These are phyloP conservation scores for Argyresthia goedartella DNA, from an alignment of 2,888 invertebrate species.

Conservation along the genomic window DNA sequence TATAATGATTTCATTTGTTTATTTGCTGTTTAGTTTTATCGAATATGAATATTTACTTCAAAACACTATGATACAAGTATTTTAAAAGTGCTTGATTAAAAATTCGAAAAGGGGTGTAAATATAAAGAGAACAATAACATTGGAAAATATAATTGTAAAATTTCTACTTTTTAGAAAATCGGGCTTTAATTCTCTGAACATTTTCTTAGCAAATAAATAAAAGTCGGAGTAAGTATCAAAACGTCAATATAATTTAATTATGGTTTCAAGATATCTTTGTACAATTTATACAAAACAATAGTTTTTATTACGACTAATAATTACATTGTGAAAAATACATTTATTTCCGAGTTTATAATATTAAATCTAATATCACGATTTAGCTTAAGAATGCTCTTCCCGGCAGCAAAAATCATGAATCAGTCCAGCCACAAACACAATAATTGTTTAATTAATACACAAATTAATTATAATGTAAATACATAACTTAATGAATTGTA, in stretches of 20 bases:
- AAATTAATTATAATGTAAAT: too few species aligned
- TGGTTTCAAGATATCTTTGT: conserved; percentile 65
- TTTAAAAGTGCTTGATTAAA: too few species aligned
- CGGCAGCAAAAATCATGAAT: neutral
- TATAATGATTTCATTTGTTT: too few species aligned
- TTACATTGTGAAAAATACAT: conserved; percentile 70
- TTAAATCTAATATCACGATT: conserved; percentile 71
- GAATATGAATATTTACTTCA: too few species aligned
- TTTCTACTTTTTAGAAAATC: too few species aligned
- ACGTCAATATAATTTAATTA: conserved; percentile 70
- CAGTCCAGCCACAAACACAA: neutral
- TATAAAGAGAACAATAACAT: too few species aligned
- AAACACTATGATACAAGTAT: too few species aligned
- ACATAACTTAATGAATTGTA: too few species aligned
- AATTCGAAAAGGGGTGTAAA: too few species aligned
- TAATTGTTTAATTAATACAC: too few species aligned
- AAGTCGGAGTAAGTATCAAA: conserved; percentile 59
- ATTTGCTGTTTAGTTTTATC: too few species aligned
- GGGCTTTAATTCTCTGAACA: neutral
- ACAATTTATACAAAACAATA: conserved; percentile 70
- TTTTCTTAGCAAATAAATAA: conserved; percentile 26
- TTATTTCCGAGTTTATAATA: conserved; percentile 64
- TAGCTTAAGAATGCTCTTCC: conserved; percentile 40
- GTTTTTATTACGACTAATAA: conserved; percentile 62
- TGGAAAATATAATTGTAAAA: too few species aligned